Percentiles rank a stretch among this genome's conserved stretches.
Evolutionary conservation across 2,888 invertebrate species (phyloP).

Genomic region (Abrostola triplasia): DNA sequence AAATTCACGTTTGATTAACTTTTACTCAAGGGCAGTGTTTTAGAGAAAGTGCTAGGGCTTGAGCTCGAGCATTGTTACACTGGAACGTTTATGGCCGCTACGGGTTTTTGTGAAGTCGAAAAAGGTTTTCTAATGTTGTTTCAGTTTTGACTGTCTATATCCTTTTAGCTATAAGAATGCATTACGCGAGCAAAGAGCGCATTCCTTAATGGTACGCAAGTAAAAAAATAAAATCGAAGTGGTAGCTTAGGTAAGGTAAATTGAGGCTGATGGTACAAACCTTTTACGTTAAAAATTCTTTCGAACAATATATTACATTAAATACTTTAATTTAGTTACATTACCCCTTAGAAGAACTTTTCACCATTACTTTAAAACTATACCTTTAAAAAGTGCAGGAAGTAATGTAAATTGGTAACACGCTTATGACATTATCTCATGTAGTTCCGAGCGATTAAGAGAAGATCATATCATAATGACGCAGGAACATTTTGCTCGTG

Average conservation of each 20-base stretch:
- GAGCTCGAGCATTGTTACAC: conserved; percentile 45
- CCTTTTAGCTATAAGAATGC: conserved; percentile 12
- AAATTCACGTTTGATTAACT: conserved; percentile 87
- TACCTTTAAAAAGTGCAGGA: no score
- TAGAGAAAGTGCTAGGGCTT: conserved; percentile 61
- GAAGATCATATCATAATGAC: conserved; percentile 30
- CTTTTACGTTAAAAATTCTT: conserved; percentile 1
- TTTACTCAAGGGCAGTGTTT: conserved; percentile 74
- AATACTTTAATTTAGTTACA: neutral
- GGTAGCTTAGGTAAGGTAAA: conserved; percentile 1
- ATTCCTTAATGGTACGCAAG: neutral
- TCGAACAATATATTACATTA: neutral
- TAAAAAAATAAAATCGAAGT: conserved; percentile 3
- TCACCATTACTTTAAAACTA: no score
- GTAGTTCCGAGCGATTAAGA: conserved; percentile 37
- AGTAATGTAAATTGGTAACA: neutral
- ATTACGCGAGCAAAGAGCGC: conserved; percentile 9
- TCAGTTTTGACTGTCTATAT: conserved; percentile 4
- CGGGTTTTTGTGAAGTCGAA: conserved; percentile 8
- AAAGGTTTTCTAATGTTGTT: conserved; percentile 21
- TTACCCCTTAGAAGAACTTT: no score
- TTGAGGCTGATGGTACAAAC: neutral
- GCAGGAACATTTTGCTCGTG: conserved; percentile 13
- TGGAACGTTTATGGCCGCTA: conserved; percentile 38
- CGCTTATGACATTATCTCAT: conserved; percentile 7